A percentile compares a stretch with the other conserved stretches of the same genome.
phyloP scores from a whole-genome alignment of 2,888 invertebrate species.

The Himalopsyche tibetana region DNA sequence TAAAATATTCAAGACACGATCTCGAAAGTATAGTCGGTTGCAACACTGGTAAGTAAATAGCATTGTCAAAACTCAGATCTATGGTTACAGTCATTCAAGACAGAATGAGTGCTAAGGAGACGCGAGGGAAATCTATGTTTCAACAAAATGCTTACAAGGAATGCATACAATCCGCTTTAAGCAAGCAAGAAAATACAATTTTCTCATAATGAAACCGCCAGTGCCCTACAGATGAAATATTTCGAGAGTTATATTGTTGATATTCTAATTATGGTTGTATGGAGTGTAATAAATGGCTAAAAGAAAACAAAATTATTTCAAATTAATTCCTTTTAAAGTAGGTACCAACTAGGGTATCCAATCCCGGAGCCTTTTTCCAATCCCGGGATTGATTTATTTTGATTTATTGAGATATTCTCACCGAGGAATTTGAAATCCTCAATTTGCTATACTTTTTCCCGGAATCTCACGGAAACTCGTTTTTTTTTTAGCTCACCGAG shows the following conservation, averaged over 20 bases:
- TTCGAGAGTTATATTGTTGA: not conserved
- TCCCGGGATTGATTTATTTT: no score
- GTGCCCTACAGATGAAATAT: slow-evolving; percentile 1
- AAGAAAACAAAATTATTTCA: no score
- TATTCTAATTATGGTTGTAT: not conserved
- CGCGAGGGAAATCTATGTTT: slow-evolving; percentile 20
- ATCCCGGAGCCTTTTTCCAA: no score
- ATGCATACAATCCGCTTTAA: slow-evolving; percentile 8
- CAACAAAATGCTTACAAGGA: not conserved
- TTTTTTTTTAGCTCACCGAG: no score
- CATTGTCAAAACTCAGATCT: slow-evolving; percentile 31
- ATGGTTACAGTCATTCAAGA: not conserved
- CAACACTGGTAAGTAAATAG: slow-evolving; percentile 9
- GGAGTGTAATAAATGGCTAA: not conserved
- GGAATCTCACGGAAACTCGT: no score
- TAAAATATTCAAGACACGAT: slow-evolving; percentile 21
- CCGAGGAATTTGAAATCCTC: no score
- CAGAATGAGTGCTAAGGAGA: slow-evolving; percentile 17
- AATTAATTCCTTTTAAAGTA: no score
- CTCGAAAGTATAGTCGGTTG: not conserved
- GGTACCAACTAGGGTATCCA: no score
- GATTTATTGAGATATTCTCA: no score
- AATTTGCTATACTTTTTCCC: no score
- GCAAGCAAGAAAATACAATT: not conserved
- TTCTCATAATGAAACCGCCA: slow-evolving; percentile 18